phyloP scores from a whole-genome alignment of 1,140 invertebrate genomes.

The Sinella curviseta region DNA sequence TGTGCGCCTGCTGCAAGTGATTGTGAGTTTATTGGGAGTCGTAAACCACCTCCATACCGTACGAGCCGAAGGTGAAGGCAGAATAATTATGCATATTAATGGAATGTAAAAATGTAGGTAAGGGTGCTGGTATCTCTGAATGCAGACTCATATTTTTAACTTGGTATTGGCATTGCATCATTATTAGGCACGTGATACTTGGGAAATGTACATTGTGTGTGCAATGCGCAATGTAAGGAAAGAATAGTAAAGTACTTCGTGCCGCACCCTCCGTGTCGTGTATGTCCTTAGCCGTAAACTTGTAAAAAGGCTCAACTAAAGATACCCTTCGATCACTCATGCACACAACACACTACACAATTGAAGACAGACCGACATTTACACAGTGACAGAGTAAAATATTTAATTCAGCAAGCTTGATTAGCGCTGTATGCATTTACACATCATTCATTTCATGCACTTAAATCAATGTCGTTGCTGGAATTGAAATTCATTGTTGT shows the following conservation, averaged over 20 bases:
- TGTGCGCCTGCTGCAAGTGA: too few species aligned
- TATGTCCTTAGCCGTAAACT: background rate
- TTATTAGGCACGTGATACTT: too few species aligned
- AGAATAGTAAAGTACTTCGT: background rate
- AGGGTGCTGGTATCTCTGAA: background rate
- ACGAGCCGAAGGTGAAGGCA: too few species aligned
- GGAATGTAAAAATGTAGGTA: background rate
- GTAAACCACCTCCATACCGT: background rate
- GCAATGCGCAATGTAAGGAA: too few species aligned
- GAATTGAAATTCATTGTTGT: background rate
- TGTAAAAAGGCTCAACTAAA: background rate
- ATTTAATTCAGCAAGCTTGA: conserved; percentile 8
- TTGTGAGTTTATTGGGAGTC: background rate
- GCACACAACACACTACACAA: too few species aligned
- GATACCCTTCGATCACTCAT: background rate
- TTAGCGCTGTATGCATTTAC: background rate
- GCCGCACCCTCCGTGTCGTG: background rate
- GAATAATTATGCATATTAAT: conserved; percentile 4
- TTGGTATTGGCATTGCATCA: too few species aligned
- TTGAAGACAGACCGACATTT: too few species aligned
- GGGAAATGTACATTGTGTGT: too few species aligned
- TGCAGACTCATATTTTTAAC: too few species aligned
- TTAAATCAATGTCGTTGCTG: background rate
- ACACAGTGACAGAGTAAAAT: background rate
- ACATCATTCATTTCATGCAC: background rate